Evolutionary conservation across 2,113 vertebrate genomes (phyloP), one percentile per base, ranked within the genome.

Genomic region (Prochilodus magdalenae): DNA sequence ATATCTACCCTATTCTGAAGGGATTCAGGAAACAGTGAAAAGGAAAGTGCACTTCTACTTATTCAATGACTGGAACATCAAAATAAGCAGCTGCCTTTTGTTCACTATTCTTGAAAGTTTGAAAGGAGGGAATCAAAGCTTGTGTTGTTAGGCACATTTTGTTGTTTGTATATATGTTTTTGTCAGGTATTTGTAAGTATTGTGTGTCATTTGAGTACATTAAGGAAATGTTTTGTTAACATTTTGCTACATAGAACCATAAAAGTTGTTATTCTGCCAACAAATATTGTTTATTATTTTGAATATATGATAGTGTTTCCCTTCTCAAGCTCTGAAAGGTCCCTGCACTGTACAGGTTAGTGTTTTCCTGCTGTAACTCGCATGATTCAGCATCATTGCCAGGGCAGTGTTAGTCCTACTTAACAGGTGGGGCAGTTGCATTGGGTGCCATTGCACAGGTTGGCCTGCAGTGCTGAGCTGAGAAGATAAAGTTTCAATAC

Each of bases 1-100:
- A 99, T 90, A 99, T 99, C 90, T 99, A 99, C 86, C 97, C 98
- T 5, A 99, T 99, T 88, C 90, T 99, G 67, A 97, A 94, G 87
- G 95, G 95, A 51, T 99, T 99, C 93, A 95, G 94, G 90, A 99
- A 99, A 87, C 93, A 94, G 74, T 93, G 22, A 75, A 80, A 67
- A 36, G 29, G n/a, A 73, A 13, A 29, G 4, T 44, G 49, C 65
- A 60, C 36, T 59, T 83, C n/a, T 47, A 7, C 59, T 47, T 53
- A 49, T 69, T 67, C 27, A 77, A 22, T 29, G 5, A 33, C 16
- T 22, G 5, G 7, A 36, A 29, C 62, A 55, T 33, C 33, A 16
- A 26, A 44, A 36, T 53, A 36, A 26, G 0, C 63, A 1, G 12
- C 20, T 30, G 62, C 30, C 11, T 4, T 55, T 55, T 55, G 20